Base-by-base conservation (phyloP, 1,140 invertebrate genomes). In the Drosophila takahashii region DNA sequence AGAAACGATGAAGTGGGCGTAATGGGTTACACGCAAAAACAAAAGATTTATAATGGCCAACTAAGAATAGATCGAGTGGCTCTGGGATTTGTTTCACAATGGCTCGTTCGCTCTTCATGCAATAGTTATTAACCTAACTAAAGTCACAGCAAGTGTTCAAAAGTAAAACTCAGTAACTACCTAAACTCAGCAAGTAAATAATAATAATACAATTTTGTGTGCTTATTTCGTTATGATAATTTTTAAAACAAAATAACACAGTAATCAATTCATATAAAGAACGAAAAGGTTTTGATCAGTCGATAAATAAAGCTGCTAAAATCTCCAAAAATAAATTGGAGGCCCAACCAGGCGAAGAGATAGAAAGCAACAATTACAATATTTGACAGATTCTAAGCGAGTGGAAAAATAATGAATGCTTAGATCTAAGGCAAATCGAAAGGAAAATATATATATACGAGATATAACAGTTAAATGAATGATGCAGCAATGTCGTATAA, bases 101-200 rank as follows among this genome's bases (percentile, higher is more conserved):
- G 45, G 59, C 53, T 60, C 27, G 56, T 72, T 61, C 42, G 51
- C 64, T 67, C 56, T 54, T 56, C 48, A 61, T 42, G 52, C 70
- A 74, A 79, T 79, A 79, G 77, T 56, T 50, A 77, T 72, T 37
- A 77, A 56, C 51, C 69, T 89, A 87, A 81, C 65, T 74, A 70
- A 86, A 79, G 73, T 85, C 81, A 85, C 81, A 85, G 81, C 62
- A 78, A 86, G 81, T 86, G 83, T 86, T 86, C 83, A 87, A 86
- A 62, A 54, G 58, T 72, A 72, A 74, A 74, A 74, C 69, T 74
- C 71, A 74, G 71, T 72, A 74, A 74, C 71, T 74, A 74, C 70
- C 71, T 74, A 54, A 62, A 74, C 71, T 54, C 32, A 75, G 47
- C 44, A 74, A 65, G 45, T 56, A 74, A 45, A 64, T 42, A 73